phyloP scores from a whole-genome alignment of 2,797 vertebrate species.

The Echeneis naucrates region DNA sequence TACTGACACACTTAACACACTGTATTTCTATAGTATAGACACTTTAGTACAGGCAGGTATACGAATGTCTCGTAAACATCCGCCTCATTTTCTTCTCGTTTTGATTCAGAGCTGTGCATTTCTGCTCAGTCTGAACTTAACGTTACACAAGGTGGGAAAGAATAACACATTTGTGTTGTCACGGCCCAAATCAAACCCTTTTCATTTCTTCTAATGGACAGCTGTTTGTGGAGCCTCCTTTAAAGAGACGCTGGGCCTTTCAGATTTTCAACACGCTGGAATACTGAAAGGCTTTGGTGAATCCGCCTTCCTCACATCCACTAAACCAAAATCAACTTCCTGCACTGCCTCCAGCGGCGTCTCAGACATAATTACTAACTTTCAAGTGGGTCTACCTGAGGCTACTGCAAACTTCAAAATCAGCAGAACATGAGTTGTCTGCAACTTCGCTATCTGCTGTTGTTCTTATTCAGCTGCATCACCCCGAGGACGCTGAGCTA shows the following conservation, averaged over 20 bases:
- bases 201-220: not conserved
- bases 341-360: not conserved
- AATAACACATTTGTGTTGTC: not conserved
- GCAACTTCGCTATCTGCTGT: slow-evolving; percentile 15
- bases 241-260: not conserved
- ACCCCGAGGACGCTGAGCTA: not conserved
- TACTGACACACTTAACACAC: too few relatives aligned
- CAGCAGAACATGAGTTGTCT: slow-evolving; percentile 35
- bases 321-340: slow-evolving; percentile 31
- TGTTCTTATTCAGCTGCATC: not conserved
- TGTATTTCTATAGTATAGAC: too few relatives aligned
- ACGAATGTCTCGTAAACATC: too few relatives aligned
- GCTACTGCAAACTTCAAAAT: slow-evolving; percentile 17
- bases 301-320: not conserved
- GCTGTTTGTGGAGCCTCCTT: not conserved
- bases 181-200: not conserved
- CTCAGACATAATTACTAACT: slow-evolving; percentile 35
- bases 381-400: slow-evolving; percentile 31
- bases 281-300: not conserved
- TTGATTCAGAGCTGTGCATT: too few relatives aligned
- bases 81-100: too few relatives aligned
- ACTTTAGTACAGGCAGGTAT: too few relatives aligned
- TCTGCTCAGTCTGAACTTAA: not conserved
- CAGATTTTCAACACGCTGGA: not conserved
- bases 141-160: not conserved